phyloP scores from a whole-genome alignment of 1,140 invertebrate genomes.

The Drosophila nigrodunni region DNA sequence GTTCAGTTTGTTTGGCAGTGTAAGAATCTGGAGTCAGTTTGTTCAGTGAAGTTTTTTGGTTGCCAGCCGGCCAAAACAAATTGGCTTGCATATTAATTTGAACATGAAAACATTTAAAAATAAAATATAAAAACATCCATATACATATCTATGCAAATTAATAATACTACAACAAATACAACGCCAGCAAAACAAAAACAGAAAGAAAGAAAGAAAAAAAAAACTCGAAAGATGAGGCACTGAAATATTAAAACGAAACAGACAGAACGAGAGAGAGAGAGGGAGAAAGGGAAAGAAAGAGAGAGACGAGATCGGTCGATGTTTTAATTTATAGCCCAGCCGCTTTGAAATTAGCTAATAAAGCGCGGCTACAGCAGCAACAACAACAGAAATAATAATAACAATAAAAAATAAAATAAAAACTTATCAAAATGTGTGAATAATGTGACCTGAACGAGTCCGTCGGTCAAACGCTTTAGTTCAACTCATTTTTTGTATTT shows the following conservation, averaged over 20 bases:
- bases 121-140: conserved; percentile 14
- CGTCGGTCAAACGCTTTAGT: conserved; percentile 22
- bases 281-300: no score
- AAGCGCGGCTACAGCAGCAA: conserved; percentile 52
- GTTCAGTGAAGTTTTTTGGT: background rate
- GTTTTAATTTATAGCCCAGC: conserved; percentile 76
- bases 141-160: conserved; percentile 66
- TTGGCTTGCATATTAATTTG: conserved; percentile 73
- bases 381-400: conserved; percentile 31
- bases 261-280: conserved; percentile 5
- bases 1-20: background rate
- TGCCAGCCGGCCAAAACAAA: conserved; percentile 53
- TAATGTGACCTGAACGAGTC: conserved; percentile 75
- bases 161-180: conserved; percentile 66
- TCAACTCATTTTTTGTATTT: background rate
- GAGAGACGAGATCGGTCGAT: conserved; percentile 22
- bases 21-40: conserved; percentile 16
- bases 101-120: conserved; percentile 20
- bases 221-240: conserved; percentile 37
- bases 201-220: conserved; percentile 17
- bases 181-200: conserved; percentile 41
- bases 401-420: conserved; percentile 23
- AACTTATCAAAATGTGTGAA: conserved; percentile 68
- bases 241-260: conserved; percentile 21
- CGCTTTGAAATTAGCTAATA: conserved; percentile 77